These are phyloP conservation scores for Drosophila guanche DNA, from an alignment of 1,140 invertebrate genomes.

Conservation along the genomic window DNA sequence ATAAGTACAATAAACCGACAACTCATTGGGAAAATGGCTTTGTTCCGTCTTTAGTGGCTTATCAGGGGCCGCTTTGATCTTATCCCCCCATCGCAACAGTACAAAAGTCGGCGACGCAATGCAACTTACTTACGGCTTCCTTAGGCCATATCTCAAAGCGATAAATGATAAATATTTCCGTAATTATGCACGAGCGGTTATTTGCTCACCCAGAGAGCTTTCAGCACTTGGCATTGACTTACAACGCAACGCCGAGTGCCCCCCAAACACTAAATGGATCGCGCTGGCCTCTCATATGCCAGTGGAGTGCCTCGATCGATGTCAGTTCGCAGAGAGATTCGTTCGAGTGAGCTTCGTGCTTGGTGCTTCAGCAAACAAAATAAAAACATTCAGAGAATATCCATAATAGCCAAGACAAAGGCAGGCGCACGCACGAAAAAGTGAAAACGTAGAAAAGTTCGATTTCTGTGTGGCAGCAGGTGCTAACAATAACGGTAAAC, in stretches of 20 bases:
- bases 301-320: conserved; percentile 32
- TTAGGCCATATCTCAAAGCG: conserved; percentile 35
- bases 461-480: conserved; percentile 50
- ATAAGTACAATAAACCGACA: too few relatives aligned
- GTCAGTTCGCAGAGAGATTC: conserved; percentile 71
- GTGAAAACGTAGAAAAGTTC: conserved; percentile 59
- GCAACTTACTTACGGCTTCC: conserved; percentile 11
- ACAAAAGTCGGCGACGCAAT: background rate
- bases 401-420: conserved; percentile 16
- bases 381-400: conserved; percentile 12
- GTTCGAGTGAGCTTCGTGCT: conserved; percentile 65
- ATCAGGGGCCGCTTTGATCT: conserved; percentile 19
- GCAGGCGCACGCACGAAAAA: conserved; percentile 46
- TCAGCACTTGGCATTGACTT: conserved; percentile 71
- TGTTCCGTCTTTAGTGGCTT: too few relatives aligned
- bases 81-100: conserved; percentile 11
- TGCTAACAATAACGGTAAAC: conserved; percentile 75
- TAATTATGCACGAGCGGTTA: conserved; percentile 46
- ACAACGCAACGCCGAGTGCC: conserved; percentile 28
- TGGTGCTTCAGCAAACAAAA: conserved; percentile 32
- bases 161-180: conserved; percentile 55
- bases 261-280: too few relatives aligned
- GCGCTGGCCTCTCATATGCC: conserved; percentile 34
- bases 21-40: too few relatives aligned
- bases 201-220: conserved; percentile 39